Base-by-base conservation (phyloP, 2,797 vertebrate species). In the Scarus forsteni region DNA sequence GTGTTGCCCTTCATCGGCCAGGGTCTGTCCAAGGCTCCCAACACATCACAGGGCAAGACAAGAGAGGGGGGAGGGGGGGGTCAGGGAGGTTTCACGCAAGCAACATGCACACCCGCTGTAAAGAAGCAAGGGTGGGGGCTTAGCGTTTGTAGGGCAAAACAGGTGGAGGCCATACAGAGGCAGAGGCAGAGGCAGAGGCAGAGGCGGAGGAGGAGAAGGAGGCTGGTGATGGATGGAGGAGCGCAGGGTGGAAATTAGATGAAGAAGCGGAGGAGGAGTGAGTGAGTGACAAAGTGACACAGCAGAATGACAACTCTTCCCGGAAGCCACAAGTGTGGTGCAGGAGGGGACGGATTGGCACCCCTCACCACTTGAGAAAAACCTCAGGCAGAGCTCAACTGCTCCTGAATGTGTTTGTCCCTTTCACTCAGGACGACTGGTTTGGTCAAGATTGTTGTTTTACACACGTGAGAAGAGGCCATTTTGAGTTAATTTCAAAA, bases 301-400 rank as follows among this genome's bases (percentile, higher is more conserved):
- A 81, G 83, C 74, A 14, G 79, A 89, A 81, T 92, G 91, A 92
- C 92, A 87, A 85, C 58, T 86, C 69, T 59, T 91, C 81, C 91
- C 90, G 80, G 73, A 81, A 91, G 91, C 86, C 27, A 71, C 65
- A 62, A 78, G 82, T 64, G 58, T 58, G 73, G 81, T 88, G 75
- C 75, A 39, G 82, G 54, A 81, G 54, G 54, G 66, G 69, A 77
- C 72, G 85, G 75, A 78, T 56, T 69, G 75, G 55, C 79, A 49
- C 55, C 68, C 46, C 55, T 75, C 69, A 76, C 71, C 44, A 11
- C 66, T 66, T 61, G 59, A 36, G 51, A 55, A 75, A 60, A 60
- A 63, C 60, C 54, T 52, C 60, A 59, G 77, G 66, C 63, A 10
- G 18, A 16, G 42, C 65, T 72, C 7, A 8, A 58, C 49, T 19